Evolutionary conservation across 2,888 invertebrate genomes (phyloP).

Genomic region (Poecilus cupreus): DNA sequence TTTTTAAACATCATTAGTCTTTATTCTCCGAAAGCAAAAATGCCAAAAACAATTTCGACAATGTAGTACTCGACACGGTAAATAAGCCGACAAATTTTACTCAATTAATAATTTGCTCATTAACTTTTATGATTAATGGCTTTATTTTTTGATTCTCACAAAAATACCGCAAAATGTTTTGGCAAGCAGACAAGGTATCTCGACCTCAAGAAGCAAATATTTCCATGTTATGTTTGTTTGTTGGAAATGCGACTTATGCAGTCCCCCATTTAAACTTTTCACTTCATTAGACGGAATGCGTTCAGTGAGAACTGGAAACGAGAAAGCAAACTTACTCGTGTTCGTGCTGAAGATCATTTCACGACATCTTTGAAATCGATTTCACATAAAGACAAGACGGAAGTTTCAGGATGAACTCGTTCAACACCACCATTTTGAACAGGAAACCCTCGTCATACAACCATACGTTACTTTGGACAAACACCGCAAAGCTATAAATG

Average conservation of each 20-base stretch:
- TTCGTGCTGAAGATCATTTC: slow-evolving; percentile 45
- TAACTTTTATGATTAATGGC: not conserved
- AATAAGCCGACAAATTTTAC: slow-evolving; percentile 12
- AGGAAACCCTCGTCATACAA: not conserved
- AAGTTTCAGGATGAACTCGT: slow-evolving; percentile 45
- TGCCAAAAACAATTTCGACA: slow-evolving; percentile 6
- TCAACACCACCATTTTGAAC: slow-evolving; percentile 15
- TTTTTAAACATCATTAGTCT: slow-evolving; percentile 30
- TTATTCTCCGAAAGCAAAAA: not conserved
- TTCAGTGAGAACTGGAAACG: slow-evolving; percentile 21
- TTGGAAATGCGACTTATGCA: slow-evolving; percentile 4
- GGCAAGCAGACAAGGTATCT: too few species aligned
- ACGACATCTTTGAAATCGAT: slow-evolving; percentile 36
- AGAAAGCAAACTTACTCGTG: not conserved
- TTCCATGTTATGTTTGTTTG: not conserved
- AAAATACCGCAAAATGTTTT: too few species aligned
- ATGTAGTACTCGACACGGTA: not conserved
- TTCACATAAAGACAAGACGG: slow-evolving; percentile 47
- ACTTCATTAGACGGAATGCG: slow-evolving; percentile 35
- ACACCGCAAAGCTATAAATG: not conserved
- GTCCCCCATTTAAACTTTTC: slow-evolving; percentile 32
- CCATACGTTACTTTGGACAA: not conserved
- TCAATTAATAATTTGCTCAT: not conserved
- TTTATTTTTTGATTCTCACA: not conserved
- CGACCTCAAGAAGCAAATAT: not conserved